Evolutionary conservation across 2,113 vertebrate genomes (phyloP).

Genomic region (Alectura lathami): DNA sequence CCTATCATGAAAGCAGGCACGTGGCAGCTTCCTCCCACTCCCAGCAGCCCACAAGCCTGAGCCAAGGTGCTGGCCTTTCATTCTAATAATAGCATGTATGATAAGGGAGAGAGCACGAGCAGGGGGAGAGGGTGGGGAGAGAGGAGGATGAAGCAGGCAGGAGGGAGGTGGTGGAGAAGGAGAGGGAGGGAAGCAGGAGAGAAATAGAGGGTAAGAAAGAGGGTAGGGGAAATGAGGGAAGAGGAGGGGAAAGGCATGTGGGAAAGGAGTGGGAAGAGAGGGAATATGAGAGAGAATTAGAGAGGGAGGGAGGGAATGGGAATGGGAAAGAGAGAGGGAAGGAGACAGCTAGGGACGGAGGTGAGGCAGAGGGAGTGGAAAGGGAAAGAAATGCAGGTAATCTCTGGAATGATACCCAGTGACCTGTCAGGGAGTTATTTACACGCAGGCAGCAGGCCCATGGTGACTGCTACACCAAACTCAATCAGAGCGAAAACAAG

Average conservation of each 20-base stretch:
- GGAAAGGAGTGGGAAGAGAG: background rate
- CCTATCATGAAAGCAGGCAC: background rate
- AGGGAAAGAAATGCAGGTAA: background rate
- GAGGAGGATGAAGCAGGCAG: background rate
- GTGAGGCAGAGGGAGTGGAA: background rate
- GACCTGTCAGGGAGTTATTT: background rate
- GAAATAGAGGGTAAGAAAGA: background rate
- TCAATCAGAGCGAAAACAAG: background rate
- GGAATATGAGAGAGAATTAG: background rate
- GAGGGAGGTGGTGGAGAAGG: background rate
- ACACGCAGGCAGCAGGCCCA: fast-evolving
- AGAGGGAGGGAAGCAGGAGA: fast-evolving
- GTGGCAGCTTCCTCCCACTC: background rate
- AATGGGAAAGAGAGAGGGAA: background rate
- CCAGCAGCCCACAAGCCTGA: background rate
- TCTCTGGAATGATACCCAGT: background rate
- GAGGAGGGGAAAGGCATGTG: background rate
- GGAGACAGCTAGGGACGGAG: background rate
- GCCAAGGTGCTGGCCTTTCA: background rate
- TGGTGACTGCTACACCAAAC: background rate
- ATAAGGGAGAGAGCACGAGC: background rate
- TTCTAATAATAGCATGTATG: background rate
- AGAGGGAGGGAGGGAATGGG: background rate
- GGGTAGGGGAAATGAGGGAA: background rate
- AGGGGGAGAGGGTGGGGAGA: background rate